Base-by-base conservation (phyloP, 2,888 invertebrate species). In the Torymus aiolomorphi region DNA sequence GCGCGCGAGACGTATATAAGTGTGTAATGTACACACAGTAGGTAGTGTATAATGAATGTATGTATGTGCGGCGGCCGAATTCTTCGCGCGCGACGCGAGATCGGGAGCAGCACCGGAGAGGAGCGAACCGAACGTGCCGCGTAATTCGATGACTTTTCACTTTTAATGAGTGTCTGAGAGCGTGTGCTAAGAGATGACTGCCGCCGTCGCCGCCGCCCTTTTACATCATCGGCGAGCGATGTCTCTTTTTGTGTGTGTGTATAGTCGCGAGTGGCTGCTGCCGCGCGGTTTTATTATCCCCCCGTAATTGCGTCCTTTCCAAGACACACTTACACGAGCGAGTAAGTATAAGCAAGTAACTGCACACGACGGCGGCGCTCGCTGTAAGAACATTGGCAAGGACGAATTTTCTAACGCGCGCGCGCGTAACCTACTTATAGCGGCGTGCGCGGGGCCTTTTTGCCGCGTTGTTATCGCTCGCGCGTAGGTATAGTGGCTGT, bases 401-500 rank as follows among this genome's bases (percentile, higher is more conserved):
- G 78, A 78, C 78, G 78, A 78, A 72, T 78, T 72, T 72, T 73
- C 78, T 73, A 72, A 67, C 78, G 76, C 67, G 67, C 24, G 24
- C 24, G 24, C 24, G 61, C 61, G 31, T 62, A 70, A 76, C 76
- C 69, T 69, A 69, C 76, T 67, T 66, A 13, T 18, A 49, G 14
- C 16, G 31, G 3, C 8, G 4, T 8, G 31, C 31, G 31, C 31
- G 31, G 31, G 31, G 31, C 31, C 31, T 31, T 31, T 31, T 31
- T 31, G 31, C 31, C 31, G 31, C 57, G 20, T 56, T 63, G 56
- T 65, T 71, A 62, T 20, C 8, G 31, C 31, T 31, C 8, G 4
- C 8, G 4, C 8, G 5, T 31, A 31, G 2, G 24, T 31, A 31
- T 31, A 31, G 31, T 3, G 31, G 31, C 31, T 31, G 8, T 31